phyloP scores from a whole-genome alignment of 2,888 invertebrate species.

The Neoitamus cyanurus region DNA sequence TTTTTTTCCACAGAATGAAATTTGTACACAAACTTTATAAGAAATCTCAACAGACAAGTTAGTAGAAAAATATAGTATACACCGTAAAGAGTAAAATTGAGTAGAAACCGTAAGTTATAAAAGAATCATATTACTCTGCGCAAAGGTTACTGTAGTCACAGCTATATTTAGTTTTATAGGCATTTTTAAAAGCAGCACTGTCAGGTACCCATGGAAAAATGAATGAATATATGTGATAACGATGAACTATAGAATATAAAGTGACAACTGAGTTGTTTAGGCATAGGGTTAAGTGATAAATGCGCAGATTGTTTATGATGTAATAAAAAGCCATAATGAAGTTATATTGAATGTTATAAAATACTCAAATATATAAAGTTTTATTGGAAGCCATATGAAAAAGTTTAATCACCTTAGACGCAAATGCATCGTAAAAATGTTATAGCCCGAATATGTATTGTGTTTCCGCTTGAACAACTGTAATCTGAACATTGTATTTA shows the following conservation, averaged over 20 bases:
- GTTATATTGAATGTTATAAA: conserved; percentile 11
- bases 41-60: background rate
- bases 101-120: background rate
- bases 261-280: background rate
- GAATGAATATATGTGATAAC: conserved; percentile 22
- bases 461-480: background rate
- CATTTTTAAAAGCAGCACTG: background rate
- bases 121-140: background rate
- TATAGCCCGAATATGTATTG: conserved; percentile 13
- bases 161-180: conserved; percentile 24
- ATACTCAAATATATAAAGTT: conserved; percentile 9
- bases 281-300: background rate
- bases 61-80: background rate
- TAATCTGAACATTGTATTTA: background rate
- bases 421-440: background rate
- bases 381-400: conserved; percentile 20
- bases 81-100: background rate
- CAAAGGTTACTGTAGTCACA: conserved; percentile 8
- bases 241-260: background rate
- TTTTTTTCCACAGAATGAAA: conserved; percentile 18
- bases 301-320: background rate
- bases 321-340: conserved; percentile 5
- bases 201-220: conserved; percentile 6
- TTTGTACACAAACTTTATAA: conserved; percentile 28
- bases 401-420: background rate